Evolutionary conservation across 2,888 invertebrate species (phyloP).

Genomic region (Eudasyphora cyanicolor): DNA sequence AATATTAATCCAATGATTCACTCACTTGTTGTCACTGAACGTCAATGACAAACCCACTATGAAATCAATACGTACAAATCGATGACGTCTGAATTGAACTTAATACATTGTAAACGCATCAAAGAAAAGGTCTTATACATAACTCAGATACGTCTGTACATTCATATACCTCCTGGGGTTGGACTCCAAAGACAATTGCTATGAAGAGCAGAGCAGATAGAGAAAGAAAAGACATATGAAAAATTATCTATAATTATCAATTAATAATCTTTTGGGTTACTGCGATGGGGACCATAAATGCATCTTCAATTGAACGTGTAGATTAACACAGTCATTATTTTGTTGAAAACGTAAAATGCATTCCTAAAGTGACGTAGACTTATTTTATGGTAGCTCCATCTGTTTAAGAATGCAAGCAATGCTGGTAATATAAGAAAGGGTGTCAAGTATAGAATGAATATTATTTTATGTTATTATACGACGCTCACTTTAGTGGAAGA

Average conservation of each 20-base stretch:
- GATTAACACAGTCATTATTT: not conserved
- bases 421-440: not conserved
- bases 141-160: not conserved
- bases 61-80: not conserved
- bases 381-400: not conserved
- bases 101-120: not conserved
- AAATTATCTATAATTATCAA: not conserved
- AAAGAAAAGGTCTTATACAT: too few species aligned
- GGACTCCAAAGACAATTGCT: not conserved
- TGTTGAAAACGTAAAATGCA: not conserved
- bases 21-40: not conserved
- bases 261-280: conserved; percentile 3
- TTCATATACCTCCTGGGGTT: too few species aligned
- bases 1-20: not conserved
- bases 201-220: too few species aligned
- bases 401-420: conserved; percentile 28
- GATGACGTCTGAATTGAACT: not conserved
- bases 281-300: conserved; percentile 7
- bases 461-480: too few species aligned
- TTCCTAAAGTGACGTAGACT: not conserved
- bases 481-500: too few species aligned
- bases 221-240: not conserved
- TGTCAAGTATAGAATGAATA: too few species aligned
- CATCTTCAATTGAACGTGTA: not conserved
- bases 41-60: not conserved